These are phyloP conservation scores for Stichopus chloronotus DNA, from an alignment of 35 echinoderm and acorn worm species.

Conservation along the genomic window DNA sequence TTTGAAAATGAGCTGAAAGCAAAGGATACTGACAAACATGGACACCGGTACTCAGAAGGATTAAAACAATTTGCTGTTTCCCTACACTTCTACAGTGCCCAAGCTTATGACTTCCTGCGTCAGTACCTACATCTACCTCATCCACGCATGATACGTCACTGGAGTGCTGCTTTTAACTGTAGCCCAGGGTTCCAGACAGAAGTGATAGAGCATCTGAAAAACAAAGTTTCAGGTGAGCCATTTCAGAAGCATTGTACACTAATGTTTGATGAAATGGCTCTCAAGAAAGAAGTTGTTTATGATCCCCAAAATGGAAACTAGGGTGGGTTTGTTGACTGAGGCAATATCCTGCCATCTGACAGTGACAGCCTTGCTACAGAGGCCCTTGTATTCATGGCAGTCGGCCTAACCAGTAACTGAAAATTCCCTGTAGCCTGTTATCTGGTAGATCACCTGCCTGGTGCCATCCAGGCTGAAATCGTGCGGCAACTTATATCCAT, in stretches of 20 bases:
- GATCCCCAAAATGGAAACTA: constrained; percentile 65
- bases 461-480: constrained; percentile 58
- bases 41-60: constrained; percentile 62
- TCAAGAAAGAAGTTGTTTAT: constrained; percentile 73
- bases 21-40: constrained; percentile 59
- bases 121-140: constrained; percentile 61
- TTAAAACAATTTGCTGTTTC: constrained; percentile 69
- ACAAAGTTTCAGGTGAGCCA: constrained; percentile 39
- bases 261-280: constrained; percentile 71
- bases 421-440: constrained; percentile 71
- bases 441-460: constrained; percentile 63
- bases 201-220: constrained; percentile 62
- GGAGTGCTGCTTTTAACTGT: constrained; percentile 65
- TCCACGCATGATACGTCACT: constrained; percentile 62
- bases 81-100: constrained; percentile 64
- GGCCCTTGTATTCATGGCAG: constrained; percentile 71
- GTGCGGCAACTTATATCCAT: constrained; percentile 54
- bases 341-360: constrained; percentile 39
- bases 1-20: constrained; percentile 80
- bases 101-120: constrained; percentile 62
- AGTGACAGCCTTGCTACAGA: constrained; percentile 65
- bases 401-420: constrained; percentile 63
- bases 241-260: constrained; percentile 66
- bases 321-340: constrained; percentile 67
- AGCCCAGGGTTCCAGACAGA: constrained; percentile 64